Evolutionary conservation across 92 coral and sea anemone species (phyloP), one percentile per base, ranked within the genome.

Genomic region (Epizoanthus stellaris): DNA sequence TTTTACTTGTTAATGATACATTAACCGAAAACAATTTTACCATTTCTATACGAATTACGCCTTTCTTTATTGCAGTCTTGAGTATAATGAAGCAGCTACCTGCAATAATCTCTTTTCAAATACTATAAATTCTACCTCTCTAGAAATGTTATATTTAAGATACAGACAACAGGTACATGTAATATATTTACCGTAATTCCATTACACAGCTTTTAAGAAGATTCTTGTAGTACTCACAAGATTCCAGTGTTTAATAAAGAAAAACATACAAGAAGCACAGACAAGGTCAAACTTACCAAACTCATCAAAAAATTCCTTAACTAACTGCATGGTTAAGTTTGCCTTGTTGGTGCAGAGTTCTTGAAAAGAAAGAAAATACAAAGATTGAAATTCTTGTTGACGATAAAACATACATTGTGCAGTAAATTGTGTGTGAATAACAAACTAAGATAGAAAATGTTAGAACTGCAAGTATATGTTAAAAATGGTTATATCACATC

Each of bases 271-370:
- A 66, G 30, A 25, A 25, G 34, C 40, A 66, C 4, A 30, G 49
- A 30, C 75, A 43, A 49, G n/a, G 1, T 38, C 30, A 70, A 70
- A 65, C 75, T 42, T 70, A 70, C 75, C 75, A 16, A 70, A 39
- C 5, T 40, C 16, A 15, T 70, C 75, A 42, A 70, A 70, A 39
- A 39, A 39, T 53, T 15, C 56, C 20, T 70, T 70, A 39, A 39
- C 54, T 23, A 70, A 0, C 30, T 70, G 23, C 43, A 42, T 14
- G 10, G 30, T 16, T 16, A 11, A 10, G 57, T 6, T 11, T 15
- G 57, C 49, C 3, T 43, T n/a, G 9, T 40, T 7, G 12, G 70
- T 3, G 40, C 34, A 25, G 6, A 4, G 34, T 65, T 25, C 70
- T 65, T 4, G 56, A 14, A 70, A 70, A 42, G 34, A 16, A 66